These are phyloP conservation scores for Portunus trituberculatus DNA, from an alignment of 1,140 invertebrate genomes.

Conservation along the genomic window DNA sequence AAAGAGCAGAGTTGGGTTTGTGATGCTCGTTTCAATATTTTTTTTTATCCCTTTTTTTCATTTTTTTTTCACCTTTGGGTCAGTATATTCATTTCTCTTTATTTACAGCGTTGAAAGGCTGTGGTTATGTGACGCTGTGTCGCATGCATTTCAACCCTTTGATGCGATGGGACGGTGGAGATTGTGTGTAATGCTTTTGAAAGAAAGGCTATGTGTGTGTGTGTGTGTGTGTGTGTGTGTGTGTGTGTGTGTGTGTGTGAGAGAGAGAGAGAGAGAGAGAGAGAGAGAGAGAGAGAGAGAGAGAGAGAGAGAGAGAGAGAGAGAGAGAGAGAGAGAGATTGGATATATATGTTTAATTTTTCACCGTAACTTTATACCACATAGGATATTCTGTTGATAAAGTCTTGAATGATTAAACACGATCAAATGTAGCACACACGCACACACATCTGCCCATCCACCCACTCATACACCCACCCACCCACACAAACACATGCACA, in stretches of 20 bases:
- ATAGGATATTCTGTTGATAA: no score
- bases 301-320: no score
- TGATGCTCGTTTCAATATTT: neutral
- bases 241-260: neutral
- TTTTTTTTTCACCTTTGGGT: neutral
- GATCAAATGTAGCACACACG: neutral
- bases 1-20: neutral
- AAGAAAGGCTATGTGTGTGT: neutral
- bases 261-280: no score
- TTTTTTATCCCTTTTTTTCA: neutral
- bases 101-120: neutral
- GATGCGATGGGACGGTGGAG: neutral
- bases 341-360: no score
- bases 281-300: no score
- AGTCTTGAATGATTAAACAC: neutral
- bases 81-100: neutral
- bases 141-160: neutral
- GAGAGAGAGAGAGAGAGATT: no score
- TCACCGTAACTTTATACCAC: no score
- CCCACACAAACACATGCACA: neutral
- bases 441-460: neutral
- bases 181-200: neutral
- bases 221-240: slow-evolving; percentile 21
- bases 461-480: neutral
- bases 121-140: neutral